These are phyloP conservation scores for Pagetopsis macropterus DNA, from an alignment of 2,797 vertebrate species.

Conservation along the genomic window DNA sequence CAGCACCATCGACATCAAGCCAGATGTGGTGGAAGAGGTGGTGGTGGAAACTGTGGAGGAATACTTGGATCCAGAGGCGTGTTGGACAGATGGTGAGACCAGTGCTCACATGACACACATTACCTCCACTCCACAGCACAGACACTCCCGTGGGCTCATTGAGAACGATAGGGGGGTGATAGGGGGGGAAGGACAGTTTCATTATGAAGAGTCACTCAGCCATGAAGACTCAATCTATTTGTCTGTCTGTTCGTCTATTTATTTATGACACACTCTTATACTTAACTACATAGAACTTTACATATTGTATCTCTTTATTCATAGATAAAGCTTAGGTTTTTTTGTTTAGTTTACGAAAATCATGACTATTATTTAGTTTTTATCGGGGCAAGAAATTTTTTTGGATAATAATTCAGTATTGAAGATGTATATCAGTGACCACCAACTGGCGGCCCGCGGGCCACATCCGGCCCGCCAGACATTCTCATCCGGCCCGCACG, in stretches of 20 bases:
- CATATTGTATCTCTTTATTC: not conserved
- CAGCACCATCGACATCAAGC: slow-evolving; percentile 98
- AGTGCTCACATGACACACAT: slow-evolving; percentile 32
- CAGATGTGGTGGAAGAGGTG: slow-evolving; percentile 93
- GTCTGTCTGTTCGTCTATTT: slow-evolving; percentile 18
- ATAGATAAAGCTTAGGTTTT: not conserved
- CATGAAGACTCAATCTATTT: slow-evolving; percentile 23
- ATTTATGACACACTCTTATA: not conserved
- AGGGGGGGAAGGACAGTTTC: slow-evolving; percentile 46
- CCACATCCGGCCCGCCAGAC: too few relatives aligned
- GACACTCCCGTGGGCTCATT: slow-evolving; percentile 37
- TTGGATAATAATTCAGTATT: not conserved
- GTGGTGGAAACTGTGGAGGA: slow-evolving; percentile 96
- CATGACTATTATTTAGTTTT: not conserved
- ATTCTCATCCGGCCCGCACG: too few relatives aligned
- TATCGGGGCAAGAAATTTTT: too few relatives aligned
- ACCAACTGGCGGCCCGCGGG: too few relatives aligned
- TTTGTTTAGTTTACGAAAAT: not conserved
- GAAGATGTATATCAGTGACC: slow-evolving; percentile 1
- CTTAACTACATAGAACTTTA: not conserved
- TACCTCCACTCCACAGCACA: slow-evolving; percentile 48
- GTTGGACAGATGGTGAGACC: slow-evolving; percentile 94
- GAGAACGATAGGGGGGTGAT: slow-evolving; percentile 31
- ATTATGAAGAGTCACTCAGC: slow-evolving; percentile 46
- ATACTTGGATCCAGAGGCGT: slow-evolving; percentile 94